Evolutionary conservation across 2,888 invertebrate genomes (phyloP).

Genomic region (Marronus borbonicus): DNA sequence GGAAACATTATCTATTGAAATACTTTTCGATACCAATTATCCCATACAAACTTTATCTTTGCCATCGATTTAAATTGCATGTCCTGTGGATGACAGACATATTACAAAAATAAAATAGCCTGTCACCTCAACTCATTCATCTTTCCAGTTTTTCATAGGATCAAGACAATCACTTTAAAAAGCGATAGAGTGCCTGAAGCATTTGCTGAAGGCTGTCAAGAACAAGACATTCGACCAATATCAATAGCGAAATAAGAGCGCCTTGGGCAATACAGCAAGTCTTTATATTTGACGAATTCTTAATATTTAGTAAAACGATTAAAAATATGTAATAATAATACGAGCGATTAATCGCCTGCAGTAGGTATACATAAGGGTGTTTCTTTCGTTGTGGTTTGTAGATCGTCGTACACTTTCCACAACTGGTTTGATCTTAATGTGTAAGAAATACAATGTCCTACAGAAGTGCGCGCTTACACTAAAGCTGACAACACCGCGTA

Average conservation of each 20-base stretch:
- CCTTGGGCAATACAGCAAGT: not conserved
- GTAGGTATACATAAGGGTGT: too few relatives aligned
- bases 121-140: slow-evolving; percentile 8
- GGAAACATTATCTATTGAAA: too few relatives aligned
- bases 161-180: slow-evolving; percentile 1
- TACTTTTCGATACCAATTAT: not conserved
- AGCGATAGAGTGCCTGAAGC: not conserved
- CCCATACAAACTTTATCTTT: not conserved
- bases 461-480: too few relatives aligned
- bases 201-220: not conserved
- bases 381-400: too few relatives aligned
- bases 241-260: not conserved
- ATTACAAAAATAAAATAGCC: slow-evolving; percentile 9
- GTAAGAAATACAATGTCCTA: too few relatives aligned
- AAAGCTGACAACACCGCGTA: too few relatives aligned
- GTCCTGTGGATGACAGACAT: slow-evolving; percentile 11
- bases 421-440: too few relatives aligned
- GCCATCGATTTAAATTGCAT: not conserved
- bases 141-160: not conserved
- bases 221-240: slow-evolving; percentile 3
- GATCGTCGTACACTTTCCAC: too few relatives aligned
- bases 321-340: too few relatives aligned
- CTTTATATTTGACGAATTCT: not conserved
- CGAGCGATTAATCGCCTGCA: too few relatives aligned
- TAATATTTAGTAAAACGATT: too few relatives aligned